phyloP scores from a whole-genome alignment of 1,140 invertebrate genomes.

The Heliconius hewitsoni region DNA sequence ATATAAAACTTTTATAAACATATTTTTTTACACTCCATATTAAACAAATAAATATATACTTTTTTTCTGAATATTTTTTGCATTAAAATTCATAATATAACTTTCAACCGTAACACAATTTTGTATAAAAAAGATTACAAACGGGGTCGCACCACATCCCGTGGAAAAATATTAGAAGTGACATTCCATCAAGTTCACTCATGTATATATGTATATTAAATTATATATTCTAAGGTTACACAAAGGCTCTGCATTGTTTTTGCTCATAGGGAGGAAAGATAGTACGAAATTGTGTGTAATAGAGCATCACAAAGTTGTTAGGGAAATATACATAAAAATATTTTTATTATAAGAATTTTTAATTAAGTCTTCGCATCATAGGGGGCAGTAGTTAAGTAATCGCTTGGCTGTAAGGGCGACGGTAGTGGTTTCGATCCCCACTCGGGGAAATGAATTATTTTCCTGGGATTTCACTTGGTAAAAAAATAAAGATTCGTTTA shows the following conservation, averaged over 20 bases:
- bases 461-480: too few species aligned
- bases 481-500: too few species aligned
- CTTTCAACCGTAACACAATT: background rate
- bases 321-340: constrained; percentile 39
- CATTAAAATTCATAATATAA: background rate
- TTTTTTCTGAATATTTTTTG: background rate
- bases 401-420: too few species aligned
- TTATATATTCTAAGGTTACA: constrained; percentile 40
- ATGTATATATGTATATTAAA: constrained; percentile 42
- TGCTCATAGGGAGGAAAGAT: constrained; percentile 39
- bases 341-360: constrained; percentile 19
- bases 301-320: constrained; percentile 47
- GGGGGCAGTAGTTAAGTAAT: too few species aligned
- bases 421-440: too few species aligned
- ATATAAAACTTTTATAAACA: background rate
- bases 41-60: background rate
- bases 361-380: background rate
- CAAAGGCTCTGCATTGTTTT: constrained; percentile 48
- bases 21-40: background rate
- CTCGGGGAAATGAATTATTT: too few species aligned
- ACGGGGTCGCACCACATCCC: constrained; percentile 11
- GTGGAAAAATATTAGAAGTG: constrained; percentile 32
- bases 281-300: constrained; percentile 54
- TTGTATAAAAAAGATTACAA: background rate
- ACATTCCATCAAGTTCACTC: constrained; percentile 36